Evolutionary conservation across 2,797 vertebrate genomes (phyloP).

Genomic region (Esox masquinongy): DNA sequence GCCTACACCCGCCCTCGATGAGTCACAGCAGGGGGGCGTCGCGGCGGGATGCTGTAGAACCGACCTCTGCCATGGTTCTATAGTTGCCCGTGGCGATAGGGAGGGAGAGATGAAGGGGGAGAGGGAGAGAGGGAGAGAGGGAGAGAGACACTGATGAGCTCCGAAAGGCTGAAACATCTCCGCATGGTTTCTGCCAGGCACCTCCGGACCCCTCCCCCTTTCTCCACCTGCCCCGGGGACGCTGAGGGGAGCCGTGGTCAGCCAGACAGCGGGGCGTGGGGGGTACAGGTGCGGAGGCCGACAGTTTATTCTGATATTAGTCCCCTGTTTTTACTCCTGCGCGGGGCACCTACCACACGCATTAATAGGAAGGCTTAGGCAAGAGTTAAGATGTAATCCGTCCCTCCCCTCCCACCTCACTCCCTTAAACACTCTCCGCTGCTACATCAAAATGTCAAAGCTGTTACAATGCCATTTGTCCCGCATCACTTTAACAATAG

Average conservation of each 20-base stretch:
- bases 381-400: neutral
- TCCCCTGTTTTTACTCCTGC: neutral
- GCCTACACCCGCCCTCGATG: neutral
- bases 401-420: neutral
- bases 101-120: slow-evolving; percentile 37
- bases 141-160: slow-evolving; percentile 68
- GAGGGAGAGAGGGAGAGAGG: slow-evolving; percentile 17
- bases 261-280: slow-evolving; percentile 12
- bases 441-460: slow-evolving; percentile 69
- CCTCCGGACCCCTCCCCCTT: slow-evolving; percentile 22
- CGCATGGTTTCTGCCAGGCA: slow-evolving; percentile 61
- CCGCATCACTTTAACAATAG: slow-evolving; percentile 38
- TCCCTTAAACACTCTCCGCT: slow-evolving; percentile 33
- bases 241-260: slow-evolving; percentile 34
- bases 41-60: neutral
- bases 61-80: slow-evolving; percentile 35
- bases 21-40: neutral
- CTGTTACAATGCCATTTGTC: slow-evolving; percentile 53
- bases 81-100: slow-evolving; percentile 52
- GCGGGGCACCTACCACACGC: neutral
- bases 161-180: slow-evolving; percentile 67
- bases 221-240: slow-evolving; percentile 51
- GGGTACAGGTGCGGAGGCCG: neutral
- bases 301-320: neutral
- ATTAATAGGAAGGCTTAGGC: neutral